Conservation (phyloP, 2,113 vertebrate species). For the Bujurquina vittata region DNA sequence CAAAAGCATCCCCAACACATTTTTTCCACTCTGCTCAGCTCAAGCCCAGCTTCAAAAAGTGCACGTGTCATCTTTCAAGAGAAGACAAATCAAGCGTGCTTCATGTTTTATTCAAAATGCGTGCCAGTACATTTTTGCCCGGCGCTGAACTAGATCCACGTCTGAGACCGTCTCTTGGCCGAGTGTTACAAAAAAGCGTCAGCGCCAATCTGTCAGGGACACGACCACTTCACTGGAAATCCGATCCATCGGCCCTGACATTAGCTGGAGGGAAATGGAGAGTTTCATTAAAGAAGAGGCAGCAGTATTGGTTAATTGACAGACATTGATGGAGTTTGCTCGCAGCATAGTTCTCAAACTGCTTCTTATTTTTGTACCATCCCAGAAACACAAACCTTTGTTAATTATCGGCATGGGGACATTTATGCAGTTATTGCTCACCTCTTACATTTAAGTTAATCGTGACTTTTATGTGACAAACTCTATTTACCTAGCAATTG, state of each 20-base stretch:
- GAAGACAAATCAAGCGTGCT: slow-evolving; percentile 27
- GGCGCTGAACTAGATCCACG: slow-evolving; percentile 37
- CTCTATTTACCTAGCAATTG: background rate
- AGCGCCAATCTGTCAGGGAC: slow-evolving; percentile 24
- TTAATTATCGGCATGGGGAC: background rate
- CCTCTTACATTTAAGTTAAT: accelerated
- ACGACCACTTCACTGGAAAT: slow-evolving; percentile 38
- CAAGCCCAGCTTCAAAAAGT: slow-evolving; percentile 2
- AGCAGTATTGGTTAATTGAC: slow-evolving; percentile 49
- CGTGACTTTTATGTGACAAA: background rate
- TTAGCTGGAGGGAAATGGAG: slow-evolving; percentile 32
- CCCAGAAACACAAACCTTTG: background rate
- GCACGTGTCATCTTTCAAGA: slow-evolving; percentile 14
- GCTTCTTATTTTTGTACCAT: slow-evolving; percentile 20
- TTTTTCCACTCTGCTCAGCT: slow-evolving; percentile 2
- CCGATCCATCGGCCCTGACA: slow-evolving; percentile 46
- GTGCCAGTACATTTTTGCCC: slow-evolving; percentile 1
- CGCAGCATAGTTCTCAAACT: slow-evolving; percentile 21
- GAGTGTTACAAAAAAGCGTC: background rate
- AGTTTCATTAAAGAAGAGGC: slow-evolving; percentile 55
- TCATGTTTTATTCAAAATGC: slow-evolving; percentile 57
- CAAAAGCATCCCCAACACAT: slow-evolving; percentile 20
- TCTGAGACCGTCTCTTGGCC: slow-evolving; percentile 44
- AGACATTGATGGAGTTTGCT: slow-evolving; percentile 42
- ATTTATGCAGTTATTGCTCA: background rate